Percentiles rank a stretch among this genome's conserved stretches.
Evolutionary conservation across 2,113 vertebrate species (phyloP).

Genomic region (Rhea pennata): DNA sequence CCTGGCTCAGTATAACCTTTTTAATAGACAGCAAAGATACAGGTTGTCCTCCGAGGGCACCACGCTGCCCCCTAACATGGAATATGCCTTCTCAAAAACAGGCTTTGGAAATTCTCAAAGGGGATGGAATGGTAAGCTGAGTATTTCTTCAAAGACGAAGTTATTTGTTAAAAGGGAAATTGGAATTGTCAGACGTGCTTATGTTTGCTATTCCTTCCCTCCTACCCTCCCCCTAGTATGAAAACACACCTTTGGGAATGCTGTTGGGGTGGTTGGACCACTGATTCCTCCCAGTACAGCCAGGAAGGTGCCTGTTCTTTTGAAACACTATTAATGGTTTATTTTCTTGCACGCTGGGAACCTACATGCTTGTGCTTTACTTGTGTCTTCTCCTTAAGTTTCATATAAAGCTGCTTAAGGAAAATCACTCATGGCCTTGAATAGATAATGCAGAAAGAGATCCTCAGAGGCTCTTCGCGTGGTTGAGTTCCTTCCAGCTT

Average conservation of each 20-base stretch:
- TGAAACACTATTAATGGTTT: neutral
- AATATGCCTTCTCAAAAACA: neutral
- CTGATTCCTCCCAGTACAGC: accelerated
- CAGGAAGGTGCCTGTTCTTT: neutral
- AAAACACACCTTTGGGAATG: neutral
- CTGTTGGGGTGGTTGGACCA: neutral
- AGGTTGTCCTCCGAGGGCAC: neutral
- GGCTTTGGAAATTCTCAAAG: neutral
- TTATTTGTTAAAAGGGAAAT: neutral
- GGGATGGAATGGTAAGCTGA: neutral
- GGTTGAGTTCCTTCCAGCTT: neutral
- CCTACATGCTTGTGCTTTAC: accelerated
- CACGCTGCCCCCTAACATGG: neutral
- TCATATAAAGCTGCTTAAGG: neutral
- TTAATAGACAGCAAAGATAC: neutral
- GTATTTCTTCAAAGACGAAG: neutral
- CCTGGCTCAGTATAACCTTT: neutral
- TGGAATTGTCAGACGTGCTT: neutral
- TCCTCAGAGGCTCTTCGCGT: neutral
- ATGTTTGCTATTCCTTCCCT: neutral
- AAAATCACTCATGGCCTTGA: neutral
- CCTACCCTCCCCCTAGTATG: neutral
- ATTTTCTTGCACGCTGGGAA: accelerated
- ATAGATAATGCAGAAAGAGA: neutral
- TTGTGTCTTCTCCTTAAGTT: neutral